These are phyloP conservation scores for Clivina fossor DNA, from an alignment of 2,888 invertebrate species.

Conservation along the genomic window DNA sequence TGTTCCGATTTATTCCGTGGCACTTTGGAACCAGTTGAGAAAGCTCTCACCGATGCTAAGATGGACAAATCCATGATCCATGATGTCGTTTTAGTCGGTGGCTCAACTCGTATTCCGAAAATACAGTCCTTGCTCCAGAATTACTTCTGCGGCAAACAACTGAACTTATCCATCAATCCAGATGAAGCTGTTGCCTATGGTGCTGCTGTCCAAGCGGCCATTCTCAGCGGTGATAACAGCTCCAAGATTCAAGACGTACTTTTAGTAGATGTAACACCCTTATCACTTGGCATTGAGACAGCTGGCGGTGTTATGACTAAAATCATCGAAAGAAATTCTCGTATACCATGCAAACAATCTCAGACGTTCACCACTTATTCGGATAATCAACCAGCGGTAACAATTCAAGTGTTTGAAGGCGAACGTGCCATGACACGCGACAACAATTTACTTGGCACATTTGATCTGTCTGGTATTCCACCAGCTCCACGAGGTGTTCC, in stretches of 20 bases:
- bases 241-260: slow-evolving; percentile 73
- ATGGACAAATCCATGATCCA: slow-evolving; percentile 74
- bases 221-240: slow-evolving; percentile 57
- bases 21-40: slow-evolving; percentile 73
- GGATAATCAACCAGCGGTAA: slow-evolving; percentile 67
- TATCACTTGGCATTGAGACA: slow-evolving; percentile 76
- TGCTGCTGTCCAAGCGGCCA: slow-evolving; percentile 50
- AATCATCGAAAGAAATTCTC: slow-evolving; percentile 60
- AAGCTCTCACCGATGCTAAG: slow-evolving; percentile 73
- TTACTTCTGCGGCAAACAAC: slow-evolving; percentile 65
- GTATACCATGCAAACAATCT: slow-evolving; percentile 59
- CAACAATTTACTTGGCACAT: slow-evolving; percentile 69
- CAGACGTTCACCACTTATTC: slow-evolving; percentile 67
- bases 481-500: slow-evolving; percentile 70
- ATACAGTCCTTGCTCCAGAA: slow-evolving; percentile 73
- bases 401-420: slow-evolving; percentile 66
- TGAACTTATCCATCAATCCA: slow-evolving; percentile 50
- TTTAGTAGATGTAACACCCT: slow-evolving; percentile 67
- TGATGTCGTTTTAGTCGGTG: slow-evolving; percentile 83
- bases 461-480: slow-evolving; percentile 68
- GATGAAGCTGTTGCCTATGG: slow-evolving; percentile 52
- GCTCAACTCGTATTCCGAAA: slow-evolving; percentile 78
- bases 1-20: slow-evolving; percentile 70
- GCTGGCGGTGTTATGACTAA: slow-evolving; percentile 78
- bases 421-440: slow-evolving; percentile 80